These are phyloP conservation scores for Cyclopterus lumpus DNA, from an alignment of 2,797 vertebrate species.

Conservation along the genomic window DNA sequence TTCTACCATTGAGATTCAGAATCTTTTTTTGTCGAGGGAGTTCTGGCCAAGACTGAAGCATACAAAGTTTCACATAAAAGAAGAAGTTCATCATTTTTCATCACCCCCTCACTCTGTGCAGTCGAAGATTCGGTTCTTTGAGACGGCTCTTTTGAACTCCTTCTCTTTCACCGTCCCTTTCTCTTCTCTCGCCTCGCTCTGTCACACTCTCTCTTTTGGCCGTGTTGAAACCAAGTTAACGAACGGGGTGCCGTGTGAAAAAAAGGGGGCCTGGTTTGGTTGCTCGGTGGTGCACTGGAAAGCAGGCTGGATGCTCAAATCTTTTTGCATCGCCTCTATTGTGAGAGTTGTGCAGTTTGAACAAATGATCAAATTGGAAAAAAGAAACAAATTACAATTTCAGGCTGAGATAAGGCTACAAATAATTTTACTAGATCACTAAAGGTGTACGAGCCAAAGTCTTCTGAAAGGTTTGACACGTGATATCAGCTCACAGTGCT, in stretches of 20 bases:
- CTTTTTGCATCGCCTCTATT: not conserved
- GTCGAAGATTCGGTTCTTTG: not conserved
- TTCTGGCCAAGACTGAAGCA: not conserved
- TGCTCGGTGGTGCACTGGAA: conserved; percentile 19
- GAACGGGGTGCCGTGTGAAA: conserved; percentile 15
- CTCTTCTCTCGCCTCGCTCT: conserved; percentile 7
- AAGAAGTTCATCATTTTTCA: not conserved
- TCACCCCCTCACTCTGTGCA: not conserved
- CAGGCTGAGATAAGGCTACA: not conserved
- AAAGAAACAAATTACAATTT: not conserved
- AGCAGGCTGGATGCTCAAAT: not conserved
- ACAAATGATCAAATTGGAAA: not conserved
- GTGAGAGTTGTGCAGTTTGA: not conserved
- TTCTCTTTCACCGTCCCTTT: not conserved
- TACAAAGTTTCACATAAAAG: not conserved
- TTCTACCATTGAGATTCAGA: too few relatives aligned
- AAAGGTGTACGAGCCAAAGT: not conserved
- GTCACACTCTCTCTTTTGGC: conserved; percentile 1
- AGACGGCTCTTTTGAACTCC: conserved; percentile 11
- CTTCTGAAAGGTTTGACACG: conserved; percentile 1
- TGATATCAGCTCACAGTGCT: not conserved
- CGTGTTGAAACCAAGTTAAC: conserved; percentile 14
- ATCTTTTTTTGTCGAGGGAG: not conserved
- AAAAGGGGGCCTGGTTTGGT: conserved; percentile 3
- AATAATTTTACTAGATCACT: too few relatives aligned